Evolutionary conservation across 2,113 vertebrate genomes (phyloP).

Genomic region (Malurus cyaneus): DNA sequence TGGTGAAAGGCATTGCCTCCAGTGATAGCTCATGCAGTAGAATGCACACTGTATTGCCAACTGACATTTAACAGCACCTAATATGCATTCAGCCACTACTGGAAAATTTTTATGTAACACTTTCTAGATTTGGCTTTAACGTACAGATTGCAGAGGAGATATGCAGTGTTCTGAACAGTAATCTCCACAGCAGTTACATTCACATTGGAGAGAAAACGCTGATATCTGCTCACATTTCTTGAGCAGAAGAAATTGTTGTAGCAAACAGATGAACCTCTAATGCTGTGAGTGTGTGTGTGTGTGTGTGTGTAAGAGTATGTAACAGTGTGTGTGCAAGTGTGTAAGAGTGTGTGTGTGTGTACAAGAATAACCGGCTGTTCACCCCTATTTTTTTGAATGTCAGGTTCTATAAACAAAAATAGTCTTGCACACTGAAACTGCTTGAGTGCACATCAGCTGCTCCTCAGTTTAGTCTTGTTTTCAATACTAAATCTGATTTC

Average conservation of each 20-base stretch:
- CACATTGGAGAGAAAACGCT: not conserved
- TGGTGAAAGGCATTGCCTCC: slow-evolving; percentile 15
- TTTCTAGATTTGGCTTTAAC: slow-evolving; percentile 17
- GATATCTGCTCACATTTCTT: not conserved
- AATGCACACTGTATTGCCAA: slow-evolving; percentile 38
- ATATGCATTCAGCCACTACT: not conserved
- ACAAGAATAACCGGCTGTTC: not conserved
- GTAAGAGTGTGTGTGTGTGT: not conserved
- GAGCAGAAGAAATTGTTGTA: not conserved
- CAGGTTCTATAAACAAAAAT: not conserved
- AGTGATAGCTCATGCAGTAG: slow-evolving; percentile 20
- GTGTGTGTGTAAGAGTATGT: not conserved
- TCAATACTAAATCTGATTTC: slow-evolving; percentile 64
- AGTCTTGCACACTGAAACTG: not conserved
- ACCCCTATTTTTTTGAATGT: not conserved
- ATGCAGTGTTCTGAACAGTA: not conserved
- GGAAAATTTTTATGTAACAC: slow-evolving; percentile 17
- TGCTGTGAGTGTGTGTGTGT: not conserved
- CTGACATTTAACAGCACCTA: slow-evolving; percentile 60
- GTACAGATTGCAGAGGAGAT: not conserved
- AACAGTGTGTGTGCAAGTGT: not conserved
- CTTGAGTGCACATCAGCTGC: slow-evolving; percentile 26
- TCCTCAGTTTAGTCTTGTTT: slow-evolving; percentile 61
- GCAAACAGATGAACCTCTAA: not conserved
- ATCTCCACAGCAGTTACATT: not conserved